Percentiles rank a stretch among this genome's conserved stretches.
Evolutionary conservation across 2,797 vertebrate species (phyloP).

Genomic region (Ctenopoma kingsleyae): DNA sequence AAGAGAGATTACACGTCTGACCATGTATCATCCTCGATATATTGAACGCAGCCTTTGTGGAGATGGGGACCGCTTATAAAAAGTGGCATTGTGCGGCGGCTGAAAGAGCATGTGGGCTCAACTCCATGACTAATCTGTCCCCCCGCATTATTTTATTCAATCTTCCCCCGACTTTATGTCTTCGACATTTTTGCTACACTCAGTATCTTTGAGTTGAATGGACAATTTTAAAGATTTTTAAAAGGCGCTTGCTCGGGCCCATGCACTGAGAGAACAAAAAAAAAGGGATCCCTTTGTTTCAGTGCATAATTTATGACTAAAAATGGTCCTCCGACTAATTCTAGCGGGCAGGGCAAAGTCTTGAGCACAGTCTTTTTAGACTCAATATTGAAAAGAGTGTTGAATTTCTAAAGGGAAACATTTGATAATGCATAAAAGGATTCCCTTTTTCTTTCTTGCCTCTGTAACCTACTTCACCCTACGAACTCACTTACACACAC

Average conservation of each 20-base stretch:
- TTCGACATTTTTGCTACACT: conserved; percentile 99
- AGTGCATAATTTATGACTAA: conserved; percentile 92
- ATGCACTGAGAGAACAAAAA: conserved; percentile 88
- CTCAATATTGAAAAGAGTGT: conserved; percentile 85
- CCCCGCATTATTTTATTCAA: conserved; percentile 99
- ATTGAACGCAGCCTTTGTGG: conserved; percentile 99
- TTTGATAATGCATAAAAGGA: conserved; percentile 84
- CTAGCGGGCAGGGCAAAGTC: conserved; percentile 83
- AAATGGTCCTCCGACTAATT: conserved; percentile 87
- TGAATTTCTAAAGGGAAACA: conserved; percentile 86
- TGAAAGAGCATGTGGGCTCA: conserved; percentile 98
- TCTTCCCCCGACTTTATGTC: conserved; percentile 99
- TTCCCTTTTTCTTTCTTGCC: conserved; percentile 67
- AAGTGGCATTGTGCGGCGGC: conserved; percentile 96
- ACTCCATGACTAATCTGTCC: conserved; percentile 99
- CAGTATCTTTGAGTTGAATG: conserved; percentile 99
- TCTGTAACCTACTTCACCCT: conserved; percentile 75
- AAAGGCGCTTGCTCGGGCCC: conserved; percentile 95
- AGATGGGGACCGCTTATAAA: conserved; percentile 97
- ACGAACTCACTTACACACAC: conserved; percentile 67
- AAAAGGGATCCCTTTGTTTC: conserved; percentile 97
- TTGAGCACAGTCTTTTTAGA: conserved; percentile 85
- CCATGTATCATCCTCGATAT: conserved; percentile 99
- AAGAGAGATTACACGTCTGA: conserved; percentile 99
- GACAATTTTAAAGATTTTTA: conserved; percentile 99